phyloP scores from a whole-genome alignment of 1,140 invertebrate species.

The Drosophila persimilis region DNA sequence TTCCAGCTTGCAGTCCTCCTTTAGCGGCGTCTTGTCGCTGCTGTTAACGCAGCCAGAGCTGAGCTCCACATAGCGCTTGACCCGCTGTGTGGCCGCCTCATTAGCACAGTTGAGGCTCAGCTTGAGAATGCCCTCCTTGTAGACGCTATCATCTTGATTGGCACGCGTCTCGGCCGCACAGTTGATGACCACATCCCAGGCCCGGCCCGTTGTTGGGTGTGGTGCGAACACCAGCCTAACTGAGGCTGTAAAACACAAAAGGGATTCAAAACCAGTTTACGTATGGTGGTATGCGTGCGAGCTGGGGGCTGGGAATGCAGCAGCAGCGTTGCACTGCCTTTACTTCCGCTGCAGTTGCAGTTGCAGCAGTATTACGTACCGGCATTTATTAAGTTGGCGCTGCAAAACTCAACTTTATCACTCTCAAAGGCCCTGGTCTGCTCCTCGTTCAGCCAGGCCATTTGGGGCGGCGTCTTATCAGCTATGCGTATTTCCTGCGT shows the following conservation, averaged over 20 bases:
- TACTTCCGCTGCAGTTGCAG: slow-evolving; percentile 6
- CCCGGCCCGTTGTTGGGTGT: slow-evolving; percentile 82
- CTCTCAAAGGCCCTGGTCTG: slow-evolving; percentile 89
- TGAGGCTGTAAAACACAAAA: slow-evolving; percentile 85
- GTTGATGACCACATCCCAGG: slow-evolving; percentile 93
- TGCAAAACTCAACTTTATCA: slow-evolving; percentile 93
- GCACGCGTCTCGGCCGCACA: slow-evolving; percentile 95
- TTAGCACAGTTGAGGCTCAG: slow-evolving; percentile 92
- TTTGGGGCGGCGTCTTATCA: slow-evolving; percentile 96
- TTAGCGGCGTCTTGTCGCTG: slow-evolving; percentile 90
- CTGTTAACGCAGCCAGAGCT: slow-evolving; percentile 92
- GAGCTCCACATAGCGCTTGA: slow-evolving; percentile 91
- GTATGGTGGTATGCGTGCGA: slow-evolving; percentile 11
- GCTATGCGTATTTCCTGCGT: slow-evolving; percentile 90
- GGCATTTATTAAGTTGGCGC: slow-evolving; percentile 94
- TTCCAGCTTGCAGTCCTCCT: slow-evolving; percentile 89
- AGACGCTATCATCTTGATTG: slow-evolving; percentile 93
- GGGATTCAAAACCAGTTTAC: slow-evolving; percentile 63
- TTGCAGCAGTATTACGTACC: slow-evolving; percentile 85
- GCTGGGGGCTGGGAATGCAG: neutral
- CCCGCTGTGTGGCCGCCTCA: slow-evolving; percentile 88
- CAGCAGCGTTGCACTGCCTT: no score
- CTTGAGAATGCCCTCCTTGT: slow-evolving; percentile 94
- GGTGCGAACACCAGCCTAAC: slow-evolving; percentile 90
- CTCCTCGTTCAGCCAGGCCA: slow-evolving; percentile 92